Base-by-base conservation (phyloP, 2,113 vertebrate species). In the Meriones unguiculatus region DNA sequence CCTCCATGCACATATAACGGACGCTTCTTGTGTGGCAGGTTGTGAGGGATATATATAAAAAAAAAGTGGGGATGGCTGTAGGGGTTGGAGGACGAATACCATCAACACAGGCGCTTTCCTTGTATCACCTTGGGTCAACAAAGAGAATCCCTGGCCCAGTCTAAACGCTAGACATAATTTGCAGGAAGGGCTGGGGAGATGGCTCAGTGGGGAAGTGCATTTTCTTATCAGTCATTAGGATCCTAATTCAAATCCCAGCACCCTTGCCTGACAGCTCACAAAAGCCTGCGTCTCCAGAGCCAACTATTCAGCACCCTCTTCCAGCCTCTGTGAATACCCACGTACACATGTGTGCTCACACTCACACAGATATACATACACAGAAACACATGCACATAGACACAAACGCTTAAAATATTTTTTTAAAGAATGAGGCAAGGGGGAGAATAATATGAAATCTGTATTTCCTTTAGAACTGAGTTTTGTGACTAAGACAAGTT, bases 11-110 rank as follows among this genome's bases (percentile, higher is more conserved):
- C 0, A 2, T 73, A 87, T 4, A 77, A 46, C 85, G n/a, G 0
- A 25, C 30, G 1, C 64, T 91, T 59, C 15, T 35, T 62, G 64
- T 86, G 85, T 4, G 67, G 15, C 4, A 0, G 15, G 28, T 87
- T 38, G 62, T 15, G 15, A 52, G 12, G 2, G 13, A n/a, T n/a
- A n/a, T n/a, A n/a, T n/a, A n/a, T n/a, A 54, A 69, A 52, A 65
- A 46, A 32, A 8, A 32, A 30, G 12, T 70, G 77, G 24, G 5
- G 11, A 14, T 3, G 12, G 20, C 17, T 86, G 50, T 13, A 41
- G 52, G 59, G 0, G 0, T 2, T 32, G 3, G 0, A 7, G 41
- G 0, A 0, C 0, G 41, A 17, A 17, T 24, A 24, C 4, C 25
- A 22, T 46, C 24, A 25, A 5, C 9, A 1, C 15, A 62, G 4